Conservation (phyloP, 2,888 invertebrate species). For the Anorthoa munda region DNA sequence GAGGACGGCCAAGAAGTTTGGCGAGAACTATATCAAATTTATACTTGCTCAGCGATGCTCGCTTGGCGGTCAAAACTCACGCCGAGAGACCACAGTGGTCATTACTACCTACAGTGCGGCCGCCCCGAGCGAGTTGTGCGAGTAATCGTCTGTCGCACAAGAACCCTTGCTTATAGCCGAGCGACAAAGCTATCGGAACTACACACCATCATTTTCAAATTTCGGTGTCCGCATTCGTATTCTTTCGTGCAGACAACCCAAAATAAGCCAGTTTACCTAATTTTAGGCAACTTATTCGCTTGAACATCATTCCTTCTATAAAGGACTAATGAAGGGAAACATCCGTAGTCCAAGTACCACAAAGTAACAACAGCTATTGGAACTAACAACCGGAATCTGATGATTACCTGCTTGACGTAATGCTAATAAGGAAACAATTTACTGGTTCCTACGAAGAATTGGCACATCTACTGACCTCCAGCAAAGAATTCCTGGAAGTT, state of each 20-base stretch:
- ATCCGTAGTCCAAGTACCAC: conserved; percentile 18
- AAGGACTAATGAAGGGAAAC: conserved; percentile 48
- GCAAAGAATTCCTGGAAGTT: conserved; percentile 15
- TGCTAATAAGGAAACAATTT: conserved; percentile 53
- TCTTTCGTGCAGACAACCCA: background rate
- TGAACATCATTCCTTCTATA: conserved; percentile 21
- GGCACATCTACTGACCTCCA: conserved; percentile 36
- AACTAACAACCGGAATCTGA: conserved; percentile 41
- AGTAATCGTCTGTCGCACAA: too few species aligned
- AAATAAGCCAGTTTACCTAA: background rate
- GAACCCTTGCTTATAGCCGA: too few species aligned
- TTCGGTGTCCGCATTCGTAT: too few species aligned
- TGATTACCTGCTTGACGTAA: conserved; percentile 40
- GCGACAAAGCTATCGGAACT: too few species aligned
- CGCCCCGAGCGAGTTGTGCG: too few species aligned
- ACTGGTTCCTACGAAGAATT: conserved; percentile 29
- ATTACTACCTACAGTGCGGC: too few species aligned
- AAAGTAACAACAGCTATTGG: background rate
- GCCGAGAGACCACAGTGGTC: too few species aligned
- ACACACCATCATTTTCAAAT: too few species aligned
- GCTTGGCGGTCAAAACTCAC: too few species aligned
- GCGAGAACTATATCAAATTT: too few species aligned
- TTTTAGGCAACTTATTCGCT: conserved; percentile 45
- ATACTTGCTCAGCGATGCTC: too few species aligned
- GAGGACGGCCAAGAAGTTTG: too few species aligned